These are phyloP conservation scores for Edolisoma coerulescens DNA, from an alignment of 2,113 vertebrate genomes.

Conservation along the genomic window DNA sequence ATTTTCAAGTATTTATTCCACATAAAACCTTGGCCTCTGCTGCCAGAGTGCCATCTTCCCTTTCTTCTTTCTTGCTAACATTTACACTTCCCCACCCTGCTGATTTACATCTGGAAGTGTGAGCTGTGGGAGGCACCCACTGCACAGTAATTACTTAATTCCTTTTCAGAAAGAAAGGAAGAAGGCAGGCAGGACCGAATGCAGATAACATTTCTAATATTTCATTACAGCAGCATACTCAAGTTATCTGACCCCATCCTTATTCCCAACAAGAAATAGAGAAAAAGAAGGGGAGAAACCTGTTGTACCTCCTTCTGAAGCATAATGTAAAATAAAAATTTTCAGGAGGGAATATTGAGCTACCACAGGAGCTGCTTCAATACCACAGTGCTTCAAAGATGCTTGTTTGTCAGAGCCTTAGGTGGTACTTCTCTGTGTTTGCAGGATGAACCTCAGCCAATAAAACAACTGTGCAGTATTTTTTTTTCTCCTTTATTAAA, in stretches of 20 bases:
- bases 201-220: not conserved
- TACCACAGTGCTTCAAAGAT: not conserved
- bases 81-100: not conserved
- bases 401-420: constrained; percentile 19
- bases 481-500: constrained; percentile 37
- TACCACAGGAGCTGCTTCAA: not conserved
- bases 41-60: not conserved
- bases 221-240: not conserved
- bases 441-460: constrained; percentile 17
- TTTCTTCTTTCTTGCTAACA: not conserved
- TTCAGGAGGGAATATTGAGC: not conserved
- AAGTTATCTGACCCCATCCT: not conserved
- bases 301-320: not conserved
- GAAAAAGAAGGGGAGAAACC: not conserved
- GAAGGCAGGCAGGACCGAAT: not conserved
- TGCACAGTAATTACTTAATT: not conserved
- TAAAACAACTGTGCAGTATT: not conserved
- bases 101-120: not conserved
- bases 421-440: constrained; percentile 14
- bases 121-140: not conserved
- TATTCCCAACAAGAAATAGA: not conserved
- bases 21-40: not conserved
- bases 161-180: not conserved
- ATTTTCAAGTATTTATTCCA: not conserved
- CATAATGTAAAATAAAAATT: not conserved